Percentiles rank a stretch among this genome's conserved stretches.
These are phyloP conservation scores for Listrodromus nycthemerus DNA, from an alignment of 2,888 invertebrate species.

Conservation along the genomic window DNA sequence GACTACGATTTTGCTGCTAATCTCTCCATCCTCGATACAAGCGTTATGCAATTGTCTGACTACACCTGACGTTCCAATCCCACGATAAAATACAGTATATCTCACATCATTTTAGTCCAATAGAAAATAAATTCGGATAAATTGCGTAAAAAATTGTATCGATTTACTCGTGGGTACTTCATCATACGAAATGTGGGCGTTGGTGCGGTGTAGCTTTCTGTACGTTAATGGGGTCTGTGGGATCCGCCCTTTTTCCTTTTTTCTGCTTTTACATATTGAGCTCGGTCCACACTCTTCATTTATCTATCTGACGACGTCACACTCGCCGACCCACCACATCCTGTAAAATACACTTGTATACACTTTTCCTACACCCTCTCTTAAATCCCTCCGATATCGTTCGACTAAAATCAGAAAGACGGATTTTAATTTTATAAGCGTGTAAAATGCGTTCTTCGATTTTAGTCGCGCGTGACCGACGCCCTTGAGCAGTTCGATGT, in stretches of 20 bases:
- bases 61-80: neutral
- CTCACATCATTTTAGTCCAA: neutral
- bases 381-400: neutral
- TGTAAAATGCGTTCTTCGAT: neutral
- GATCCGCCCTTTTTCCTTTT: slow-evolving; percentile 12
- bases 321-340: neutral
- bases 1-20: neutral
- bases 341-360: neutral
- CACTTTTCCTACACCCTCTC: slow-evolving; percentile 8
- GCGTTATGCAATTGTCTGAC: neutral
- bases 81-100: slow-evolving; percentile 6
- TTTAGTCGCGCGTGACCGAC: neutral
- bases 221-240: neutral
- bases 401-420: neutral
- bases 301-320: slow-evolving; percentile 40
- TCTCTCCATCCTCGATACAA: neutral
- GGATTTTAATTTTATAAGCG: neutral
- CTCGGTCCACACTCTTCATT: slow-evolving; percentile 16
- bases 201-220: neutral
- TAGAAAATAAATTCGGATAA: slow-evolving; percentile 20
- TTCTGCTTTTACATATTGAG: slow-evolving; percentile 26
- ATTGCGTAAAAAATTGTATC: slow-evolving; percentile 20
- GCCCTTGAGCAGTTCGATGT: neutral
- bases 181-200: neutral
- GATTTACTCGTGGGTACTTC: neutral